phyloP scores from a whole-genome alignment of 1,140 invertebrate genomes.

The Mycetomoellerius zeteki region DNA sequence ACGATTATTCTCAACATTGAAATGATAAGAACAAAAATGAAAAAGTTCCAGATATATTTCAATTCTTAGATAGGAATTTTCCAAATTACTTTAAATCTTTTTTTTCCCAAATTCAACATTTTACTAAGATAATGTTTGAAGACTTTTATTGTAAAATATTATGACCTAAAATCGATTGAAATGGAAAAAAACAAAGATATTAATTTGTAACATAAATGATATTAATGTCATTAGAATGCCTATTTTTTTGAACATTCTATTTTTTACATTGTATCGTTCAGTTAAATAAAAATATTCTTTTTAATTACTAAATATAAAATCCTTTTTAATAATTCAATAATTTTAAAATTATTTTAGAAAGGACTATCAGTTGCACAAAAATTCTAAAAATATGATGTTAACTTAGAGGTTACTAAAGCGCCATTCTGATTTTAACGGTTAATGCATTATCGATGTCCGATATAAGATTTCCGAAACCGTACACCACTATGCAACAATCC shows the following conservation, averaged over 20 bases:
- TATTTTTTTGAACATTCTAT: background rate
- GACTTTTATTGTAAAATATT: background rate
- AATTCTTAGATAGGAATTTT: background rate
- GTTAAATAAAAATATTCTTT: too few species aligned
- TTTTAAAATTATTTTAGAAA: background rate
- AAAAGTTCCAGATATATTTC: background rate
- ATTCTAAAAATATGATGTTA: background rate
- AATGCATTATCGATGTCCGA: constrained; percentile 71
- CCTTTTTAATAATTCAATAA: background rate
- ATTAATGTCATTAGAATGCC: background rate
- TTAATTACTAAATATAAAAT: background rate
- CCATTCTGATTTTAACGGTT: constrained; percentile 52
- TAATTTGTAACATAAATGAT: background rate
- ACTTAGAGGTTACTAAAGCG: constrained; percentile 1
- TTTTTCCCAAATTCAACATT: background rate
- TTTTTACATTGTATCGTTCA: background rate
- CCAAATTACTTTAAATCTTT: background rate
- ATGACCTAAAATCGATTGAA: background rate
- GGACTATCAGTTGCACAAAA: background rate
- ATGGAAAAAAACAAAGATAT: background rate
- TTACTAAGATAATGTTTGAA: background rate
- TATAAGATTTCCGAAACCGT: constrained; percentile 63
- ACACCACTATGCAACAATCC: constrained; percentile 48
- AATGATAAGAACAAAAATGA: background rate
- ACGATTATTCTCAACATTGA: background rate